These are phyloP conservation scores for Pterostichus niger DNA, from an alignment of 2,888 invertebrate species.

Conservation along the genomic window DNA sequence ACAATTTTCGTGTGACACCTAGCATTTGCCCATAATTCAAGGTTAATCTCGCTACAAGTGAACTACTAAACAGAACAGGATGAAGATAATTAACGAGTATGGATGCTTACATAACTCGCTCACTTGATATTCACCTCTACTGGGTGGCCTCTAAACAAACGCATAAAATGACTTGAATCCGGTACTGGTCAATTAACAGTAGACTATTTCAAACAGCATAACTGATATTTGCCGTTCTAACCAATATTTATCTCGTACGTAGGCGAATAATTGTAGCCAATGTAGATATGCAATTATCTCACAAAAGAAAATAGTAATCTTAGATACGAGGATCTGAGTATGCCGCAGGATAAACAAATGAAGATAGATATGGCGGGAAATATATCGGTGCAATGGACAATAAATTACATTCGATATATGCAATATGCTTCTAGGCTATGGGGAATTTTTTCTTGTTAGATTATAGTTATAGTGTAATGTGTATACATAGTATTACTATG, in stretches of 20 bases:
- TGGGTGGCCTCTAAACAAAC: constrained; percentile 32
- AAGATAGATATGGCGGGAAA: constrained; percentile 39
- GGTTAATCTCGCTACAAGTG: not conserved
- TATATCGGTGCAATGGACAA: constrained; percentile 24
- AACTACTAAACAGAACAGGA: not conserved
- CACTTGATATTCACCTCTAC: constrained; percentile 1
- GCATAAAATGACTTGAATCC: not conserved
- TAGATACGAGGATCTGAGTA: constrained; percentile 28
- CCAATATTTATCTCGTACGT: constrained; percentile 26
- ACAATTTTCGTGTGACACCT: no score
- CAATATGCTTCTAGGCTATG: constrained; percentile 4
- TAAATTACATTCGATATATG: constrained; percentile 27
- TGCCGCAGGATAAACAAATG: constrained; percentile 24
- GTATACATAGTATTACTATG: constrained; percentile 14
- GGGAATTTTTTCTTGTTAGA: not conserved
- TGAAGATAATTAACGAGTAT: not conserved
- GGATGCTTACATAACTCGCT: constrained; percentile 29
- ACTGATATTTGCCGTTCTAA: constrained; percentile 17
- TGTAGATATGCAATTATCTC: constrained; percentile 39
- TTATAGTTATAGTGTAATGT: not conserved
- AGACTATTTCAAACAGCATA: constrained; percentile 7
- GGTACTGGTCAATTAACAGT: constrained; percentile 22
- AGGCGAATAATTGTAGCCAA: constrained; percentile 46
- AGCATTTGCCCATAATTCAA: not conserved
- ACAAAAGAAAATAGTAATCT: constrained; percentile 20